Percentiles rank a stretch among this genome's conserved stretches.
Conservation (phyloP, 2,888 invertebrate species). For the Cecidostiba fungosa region DNA sequence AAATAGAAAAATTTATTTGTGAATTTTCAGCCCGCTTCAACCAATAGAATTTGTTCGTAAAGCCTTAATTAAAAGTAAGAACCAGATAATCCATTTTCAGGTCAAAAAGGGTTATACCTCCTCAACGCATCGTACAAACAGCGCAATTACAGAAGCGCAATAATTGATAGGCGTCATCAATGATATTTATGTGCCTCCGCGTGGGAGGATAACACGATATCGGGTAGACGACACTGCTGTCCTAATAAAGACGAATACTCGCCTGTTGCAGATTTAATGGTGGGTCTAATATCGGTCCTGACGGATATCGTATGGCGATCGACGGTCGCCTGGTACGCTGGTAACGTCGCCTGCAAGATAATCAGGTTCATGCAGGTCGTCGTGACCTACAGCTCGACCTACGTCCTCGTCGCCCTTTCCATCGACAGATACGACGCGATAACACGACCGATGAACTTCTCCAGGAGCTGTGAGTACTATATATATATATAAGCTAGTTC, state of each 20-base stretch:
- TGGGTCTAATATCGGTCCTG: slow-evolving; percentile 93
- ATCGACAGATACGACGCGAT: slow-evolving; percentile 97
- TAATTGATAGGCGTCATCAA: neutral
- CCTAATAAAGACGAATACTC: neutral
- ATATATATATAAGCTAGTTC: neutral
- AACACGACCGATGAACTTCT: slow-evolving; percentile 97
- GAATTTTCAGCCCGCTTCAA: too few relatives aligned
- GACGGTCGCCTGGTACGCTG: slow-evolving; percentile 94
- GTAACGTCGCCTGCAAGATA: slow-evolving; percentile 93
- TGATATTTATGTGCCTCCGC: neutral
- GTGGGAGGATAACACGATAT: neutral
- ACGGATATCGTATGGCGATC: slow-evolving; percentile 95
- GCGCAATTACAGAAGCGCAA: too few relatives aligned
- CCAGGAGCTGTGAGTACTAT: slow-evolving; percentile 92
- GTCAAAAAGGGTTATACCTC: too few relatives aligned
- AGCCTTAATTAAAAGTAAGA: too few relatives aligned
- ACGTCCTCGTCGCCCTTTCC: slow-evolving; percentile 94
- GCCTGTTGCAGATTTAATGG: slow-evolving; percentile 88
- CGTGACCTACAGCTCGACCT: slow-evolving; percentile 95
- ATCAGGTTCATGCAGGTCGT: slow-evolving; percentile 91
- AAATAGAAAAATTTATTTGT: too few relatives aligned
- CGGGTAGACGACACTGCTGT: neutral
- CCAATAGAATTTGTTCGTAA: too few relatives aligned
- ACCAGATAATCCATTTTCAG: too few relatives aligned
- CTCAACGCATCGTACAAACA: too few relatives aligned